Conservation (phyloP, 2,888 invertebrate species). For the Laspeyria flexula region DNA sequence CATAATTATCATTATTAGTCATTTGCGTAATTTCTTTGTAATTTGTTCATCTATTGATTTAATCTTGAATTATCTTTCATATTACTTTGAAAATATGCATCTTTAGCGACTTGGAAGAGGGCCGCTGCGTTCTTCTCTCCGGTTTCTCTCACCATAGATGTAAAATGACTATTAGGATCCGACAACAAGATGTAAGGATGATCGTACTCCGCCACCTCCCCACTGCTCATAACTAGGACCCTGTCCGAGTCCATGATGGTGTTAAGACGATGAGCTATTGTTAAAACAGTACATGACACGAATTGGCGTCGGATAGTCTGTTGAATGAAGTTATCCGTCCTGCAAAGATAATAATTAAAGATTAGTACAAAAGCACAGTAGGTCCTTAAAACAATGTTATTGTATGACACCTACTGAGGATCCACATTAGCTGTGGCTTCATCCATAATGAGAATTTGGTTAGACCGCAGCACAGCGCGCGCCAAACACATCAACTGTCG, state of each 20-base stretch:
- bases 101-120: conserved; percentile 78
- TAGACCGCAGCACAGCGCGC: conserved; percentile 93
- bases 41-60: conserved; percentile 19
- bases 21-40: background rate
- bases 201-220: conserved; percentile 88
- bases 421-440: conserved; percentile 98
- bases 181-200: conserved; percentile 86
- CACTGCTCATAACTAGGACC: conserved; percentile 89
- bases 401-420: conserved; percentile 86
- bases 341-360: conserved; percentile 43
- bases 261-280: conserved; percentile 96
- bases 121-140: conserved; percentile 84
- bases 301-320: conserved; percentile 93
- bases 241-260: conserved; percentile 96
- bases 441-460: conserved; percentile 94
- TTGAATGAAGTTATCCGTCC: conserved; percentile 94
- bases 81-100: conserved; percentile 70
- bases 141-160: conserved; percentile 86
- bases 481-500: conserved; percentile 96
- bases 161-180: conserved; percentile 82
- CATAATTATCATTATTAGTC: too few species aligned
- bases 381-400: conserved; percentile 2
- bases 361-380: conserved; percentile 2
- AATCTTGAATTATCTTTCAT: conserved; percentile 65
- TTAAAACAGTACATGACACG: conserved; percentile 92